Evolutionary conservation across 2,113 vertebrate species (phyloP).

Genomic region (Chloroceryle aenea): DNA sequence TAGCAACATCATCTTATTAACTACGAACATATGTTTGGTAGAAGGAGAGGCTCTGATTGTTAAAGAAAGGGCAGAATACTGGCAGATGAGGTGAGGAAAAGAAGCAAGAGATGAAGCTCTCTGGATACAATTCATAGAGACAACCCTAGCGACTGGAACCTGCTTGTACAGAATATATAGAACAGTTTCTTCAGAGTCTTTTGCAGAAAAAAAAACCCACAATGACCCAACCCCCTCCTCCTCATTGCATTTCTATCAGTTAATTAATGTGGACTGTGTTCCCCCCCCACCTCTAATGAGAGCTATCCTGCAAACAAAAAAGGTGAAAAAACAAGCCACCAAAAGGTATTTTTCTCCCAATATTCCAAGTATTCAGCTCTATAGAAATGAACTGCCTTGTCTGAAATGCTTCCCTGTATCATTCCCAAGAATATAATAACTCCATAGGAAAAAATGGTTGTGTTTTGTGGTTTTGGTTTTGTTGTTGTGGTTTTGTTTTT

Average conservation of each 20-base stretch:
- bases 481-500: no score
- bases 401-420: background rate
- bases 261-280: background rate
- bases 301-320: background rate
- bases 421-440: background rate
- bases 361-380: background rate
- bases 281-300: background rate
- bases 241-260: background rate
- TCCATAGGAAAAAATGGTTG: background rate
- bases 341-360: background rate
- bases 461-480: background rate
- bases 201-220: accelerated
- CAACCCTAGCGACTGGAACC: background rate
- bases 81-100: background rate
- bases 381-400: background rate
- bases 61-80: conserved; percentile 1
- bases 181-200: background rate
- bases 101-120: background rate
- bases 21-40: conserved; percentile 10
- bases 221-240: background rate
- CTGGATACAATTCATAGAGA: background rate
- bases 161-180: background rate
- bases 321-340: accelerated
- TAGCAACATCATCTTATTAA: conserved; percentile 47
- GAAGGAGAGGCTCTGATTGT: background rate